Evolutionary conservation across 2,113 vertebrate genomes (phyloP), one percentile per base, ranked within the genome.

Genomic region (Prietella phreatophila): DNA sequence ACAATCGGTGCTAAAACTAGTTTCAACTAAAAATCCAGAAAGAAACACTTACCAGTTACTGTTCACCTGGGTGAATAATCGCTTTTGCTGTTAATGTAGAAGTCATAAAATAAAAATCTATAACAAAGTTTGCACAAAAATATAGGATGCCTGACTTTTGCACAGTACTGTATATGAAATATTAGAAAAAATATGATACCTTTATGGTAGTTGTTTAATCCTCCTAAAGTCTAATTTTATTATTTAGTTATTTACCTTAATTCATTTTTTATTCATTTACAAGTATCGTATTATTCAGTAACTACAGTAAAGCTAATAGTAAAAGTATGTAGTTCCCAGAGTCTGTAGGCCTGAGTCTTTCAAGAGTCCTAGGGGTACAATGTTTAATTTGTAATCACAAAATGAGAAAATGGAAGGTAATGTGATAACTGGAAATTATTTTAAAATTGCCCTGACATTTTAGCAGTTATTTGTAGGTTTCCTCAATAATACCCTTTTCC

Each of bases 401-500:
- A 33, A 39, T 58, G 20, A 82, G 20, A 56, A 56, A 69, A 71
- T 56, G 47, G 19, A 30, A 30, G 14, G 53, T 15, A 85, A 60
- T 60, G 13, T 71, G 65, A 56, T 69, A 69, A 69, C 63, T 17
- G 27, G 33, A 22, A 83, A 36, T 60, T 60, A 36, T 19, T 0
- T 9, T 33, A 5, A 69, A 75, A 11, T 27, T 65, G 58, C 58
- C n/a, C 20, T 67, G 42, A 47, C 39, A 50, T 84, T 84, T 55
- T 8, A 56, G 42, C 61, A 42, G 42, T 82, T 85, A 73, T 85
- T 73, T 84, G 60, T 60, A 82, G 80, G 20, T 25, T 82, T 2
- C 19, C 56, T 82, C 33, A 82, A 39, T 60, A 39, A 60, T 39
- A 14, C 30, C 47, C 27, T 85, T 84, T 73, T 73, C 20, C 47